Percentiles rank a stretch among this genome's conserved stretches.
Conservation (phyloP, 2,888 invertebrate species). For the Diarsia mendica region DNA sequence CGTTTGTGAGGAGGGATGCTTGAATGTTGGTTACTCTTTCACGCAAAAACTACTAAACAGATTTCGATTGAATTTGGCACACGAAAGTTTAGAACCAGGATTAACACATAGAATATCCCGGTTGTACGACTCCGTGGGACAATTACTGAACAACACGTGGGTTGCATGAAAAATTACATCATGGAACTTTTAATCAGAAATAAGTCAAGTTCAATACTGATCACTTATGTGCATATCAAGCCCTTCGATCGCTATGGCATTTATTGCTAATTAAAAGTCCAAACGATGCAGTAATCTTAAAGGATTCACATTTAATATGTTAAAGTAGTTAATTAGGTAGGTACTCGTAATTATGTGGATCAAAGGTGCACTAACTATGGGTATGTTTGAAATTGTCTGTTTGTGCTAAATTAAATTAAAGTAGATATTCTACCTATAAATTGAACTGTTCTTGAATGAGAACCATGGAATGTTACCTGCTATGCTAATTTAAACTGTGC, state of each 20-base stretch:
- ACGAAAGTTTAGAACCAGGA: not conserved
- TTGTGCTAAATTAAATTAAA: not conserved
- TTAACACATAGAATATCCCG: not conserved
- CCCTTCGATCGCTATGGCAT: not conserved
- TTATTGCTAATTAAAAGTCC: slow-evolving; percentile 30
- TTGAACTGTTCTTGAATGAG: slow-evolving; percentile 2
- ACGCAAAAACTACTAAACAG: not conserved
- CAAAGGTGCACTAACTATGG: slow-evolving; percentile 8
- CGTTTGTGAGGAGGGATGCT: not conserved
- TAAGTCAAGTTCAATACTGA: slow-evolving; percentile 15
- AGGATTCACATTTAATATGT: not conserved
- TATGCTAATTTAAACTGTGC: not conserved
- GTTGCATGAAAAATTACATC: not conserved
- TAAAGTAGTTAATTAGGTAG: slow-evolving; percentile 33
- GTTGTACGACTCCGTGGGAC: not conserved
- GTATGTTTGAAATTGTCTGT: not conserved
- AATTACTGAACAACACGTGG: not conserved
- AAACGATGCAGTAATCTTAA: not conserved
- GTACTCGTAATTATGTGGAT: slow-evolving; percentile 27
- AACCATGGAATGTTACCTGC: not conserved
- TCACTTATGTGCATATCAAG: not conserved
- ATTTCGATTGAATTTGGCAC: not conserved
- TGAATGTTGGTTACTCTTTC: not conserved
- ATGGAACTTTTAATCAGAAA: not conserved
- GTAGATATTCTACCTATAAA: not conserved